Evolutionary conservation across 2,888 invertebrate genomes (phyloP), one percentile per base, ranked within the genome.

Genomic region (Augochlorella aurata): DNA sequence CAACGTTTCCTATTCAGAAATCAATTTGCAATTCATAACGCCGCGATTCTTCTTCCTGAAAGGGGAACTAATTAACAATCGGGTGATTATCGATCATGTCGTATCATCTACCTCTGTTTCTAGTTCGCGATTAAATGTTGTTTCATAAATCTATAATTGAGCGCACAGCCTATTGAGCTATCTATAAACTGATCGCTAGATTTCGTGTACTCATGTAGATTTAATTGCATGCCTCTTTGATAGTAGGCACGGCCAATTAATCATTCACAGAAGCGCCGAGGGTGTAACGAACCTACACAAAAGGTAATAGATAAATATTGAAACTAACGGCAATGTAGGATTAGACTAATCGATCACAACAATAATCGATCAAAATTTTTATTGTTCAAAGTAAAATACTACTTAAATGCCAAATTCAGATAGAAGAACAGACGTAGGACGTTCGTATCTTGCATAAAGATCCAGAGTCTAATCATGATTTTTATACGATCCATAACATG

Each of bases 61-160:
- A 29, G 18, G 29, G 50, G 70, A 71, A 79, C 50, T 50, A 74
- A 69, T 78, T 79, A 79, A 65, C 63, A 65, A 49, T 21, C 14
- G 1, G 21, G 10, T 24, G 14, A 69, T 69, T 75, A 69, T 67
- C 45, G 16, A 21, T 21, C 14, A 16, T 24, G 1, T n/a, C 24
- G 18, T 38, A 7, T 24, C 18, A 12, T 65, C 18, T n/a, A 1
- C 14, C n/a, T 24, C 52, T n/a, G 58, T 58, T 21, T n/a, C 49
- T 58, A 29, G 66, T 38, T 2, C 49, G 0, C 16, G 75, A 68
- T 68, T 63, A 75, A 63, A 49, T 29, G 68, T 21, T 68, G 45
- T 24, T 74, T 61, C 61, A 69, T 45, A 0, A 38, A 38, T n/a
- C 0, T n/a, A n/a, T 21, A 10, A 21, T 21, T 52, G 52, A 45